Conservation (phyloP, 2,113 vertebrate genomes). For the Cyanocitta stelleri region DNA sequence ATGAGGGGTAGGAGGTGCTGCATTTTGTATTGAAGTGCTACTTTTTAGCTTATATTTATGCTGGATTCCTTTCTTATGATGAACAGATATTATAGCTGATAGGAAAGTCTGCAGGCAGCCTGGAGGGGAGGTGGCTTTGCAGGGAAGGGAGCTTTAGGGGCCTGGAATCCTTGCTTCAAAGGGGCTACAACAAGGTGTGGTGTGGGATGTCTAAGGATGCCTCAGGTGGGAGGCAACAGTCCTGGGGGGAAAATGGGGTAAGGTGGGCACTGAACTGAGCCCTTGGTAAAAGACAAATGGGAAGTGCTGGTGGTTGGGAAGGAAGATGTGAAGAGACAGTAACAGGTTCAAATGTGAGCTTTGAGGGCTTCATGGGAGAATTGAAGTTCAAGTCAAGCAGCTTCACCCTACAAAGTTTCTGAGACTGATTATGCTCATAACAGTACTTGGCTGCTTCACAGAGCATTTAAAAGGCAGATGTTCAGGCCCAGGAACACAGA, state of each 20-base stretch:
- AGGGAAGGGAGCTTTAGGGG: not conserved
- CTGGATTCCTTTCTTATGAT: not conserved
- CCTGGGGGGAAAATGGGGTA: not conserved
- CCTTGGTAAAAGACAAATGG: not conserved
- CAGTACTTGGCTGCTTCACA: not conserved
- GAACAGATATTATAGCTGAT: not conserved
- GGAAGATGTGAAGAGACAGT: not conserved
- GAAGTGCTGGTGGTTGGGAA: not conserved
- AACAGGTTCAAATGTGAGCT: not conserved
- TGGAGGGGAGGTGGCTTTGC: not conserved
- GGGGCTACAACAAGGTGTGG: not conserved
- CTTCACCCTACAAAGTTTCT: not conserved
- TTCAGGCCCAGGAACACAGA: not conserved
- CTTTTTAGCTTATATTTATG: not conserved
- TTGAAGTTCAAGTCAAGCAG: not conserved
- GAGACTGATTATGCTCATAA: not conserved
- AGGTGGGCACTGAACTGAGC: not conserved
- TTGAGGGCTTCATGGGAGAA: not conserved
- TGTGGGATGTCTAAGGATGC: not conserved
- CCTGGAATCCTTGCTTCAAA: not conserved
- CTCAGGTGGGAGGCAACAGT: not conserved
- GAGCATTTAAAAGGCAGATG: not conserved
- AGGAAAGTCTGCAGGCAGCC: not conserved
- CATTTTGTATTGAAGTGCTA: not conserved
- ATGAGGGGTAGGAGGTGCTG: not conserved